phyloP scores from a whole-genome alignment of 2,797 vertebrate genomes.

The Notoglanidium macrostoma region DNA sequence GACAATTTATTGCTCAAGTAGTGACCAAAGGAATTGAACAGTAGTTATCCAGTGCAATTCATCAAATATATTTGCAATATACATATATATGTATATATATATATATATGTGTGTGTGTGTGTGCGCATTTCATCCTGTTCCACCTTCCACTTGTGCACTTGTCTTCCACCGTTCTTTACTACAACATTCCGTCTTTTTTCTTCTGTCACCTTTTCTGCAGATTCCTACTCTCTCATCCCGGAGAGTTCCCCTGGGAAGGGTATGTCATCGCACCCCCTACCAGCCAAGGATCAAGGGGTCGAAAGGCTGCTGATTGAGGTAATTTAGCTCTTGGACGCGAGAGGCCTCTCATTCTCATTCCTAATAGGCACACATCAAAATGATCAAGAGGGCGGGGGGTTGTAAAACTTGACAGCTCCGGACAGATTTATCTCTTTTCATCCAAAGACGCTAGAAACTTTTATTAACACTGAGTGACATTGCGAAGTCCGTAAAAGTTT shows the following conservation, averaged over 20 bases:
- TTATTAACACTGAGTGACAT: constrained; percentile 80
- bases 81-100: not conserved
- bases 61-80: not conserved
- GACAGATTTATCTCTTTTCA: constrained; percentile 74
- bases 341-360: constrained; percentile 72
- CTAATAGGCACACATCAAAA: constrained; percentile 82
- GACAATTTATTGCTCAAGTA: not conserved
- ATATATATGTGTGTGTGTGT: too few relatives aligned
- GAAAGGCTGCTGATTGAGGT: constrained; percentile 80
- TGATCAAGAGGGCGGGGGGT: constrained; percentile 60
- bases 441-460: constrained; percentile 70
- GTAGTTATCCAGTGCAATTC: not conserved
- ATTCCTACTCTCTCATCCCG: constrained; percentile 42
- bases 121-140: not conserved
- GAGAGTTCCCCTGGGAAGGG: constrained; percentile 65
- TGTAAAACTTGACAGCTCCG: constrained; percentile 71
- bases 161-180: constrained; percentile 20
- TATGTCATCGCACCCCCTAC: constrained; percentile 73
- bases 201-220: constrained; percentile 33
- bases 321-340: constrained; percentile 79
- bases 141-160: not conserved
- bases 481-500: constrained; percentile 79
- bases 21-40: not conserved
- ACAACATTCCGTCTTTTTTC: constrained; percentile 11
- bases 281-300: constrained; percentile 67